Evolutionary conservation across 1,140 invertebrate genomes (phyloP), one percentile per base, ranked within the genome.

Genomic region (Temnothorax nylanderi): DNA sequence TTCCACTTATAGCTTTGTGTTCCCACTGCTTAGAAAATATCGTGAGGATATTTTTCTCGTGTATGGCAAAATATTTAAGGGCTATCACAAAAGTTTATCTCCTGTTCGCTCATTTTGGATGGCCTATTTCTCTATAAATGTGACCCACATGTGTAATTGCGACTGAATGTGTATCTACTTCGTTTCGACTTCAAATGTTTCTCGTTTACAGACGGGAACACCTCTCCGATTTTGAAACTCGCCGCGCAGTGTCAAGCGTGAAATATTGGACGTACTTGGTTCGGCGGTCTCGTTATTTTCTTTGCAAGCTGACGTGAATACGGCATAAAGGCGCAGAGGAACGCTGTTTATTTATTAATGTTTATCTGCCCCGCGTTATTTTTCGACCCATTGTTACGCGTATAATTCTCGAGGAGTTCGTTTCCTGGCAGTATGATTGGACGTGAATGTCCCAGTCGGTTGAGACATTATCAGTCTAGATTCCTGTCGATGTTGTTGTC

Each of bases 61-160:
- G 16, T 51, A 26, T 32, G 4, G 3, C 5, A 26, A 26, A 0
- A 41, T 71, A 71, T 26, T 13, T 71, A 71, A 72, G 49, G n/a
- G 69, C 16, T 37, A 26, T 16, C 51, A n/a, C 74, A 41, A 49
- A 16, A 13, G 62, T 47, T 60, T 49, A 37, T 11, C 47, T 76
- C 13, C n/a, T 41, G 51, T 49, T 64, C 21, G 54, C 54, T 47
- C 80, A 56, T 60, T 41, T 67, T 47, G 71, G 58, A 74, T 65
- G 71, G 56, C 13, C 58, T 13, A 74, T 21, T n/a, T 72, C 26
- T 60, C 49, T 47, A 49, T 64, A 76, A 71, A 62, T 58, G 71
- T 62, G 58, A 64, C 72, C 72, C n/a, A 85, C 82, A 85, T 85
- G 62, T 13, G 37, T 76, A 85, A 85, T 76, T 85, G 54, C 32